Conservation (phyloP, 2,113 vertebrate species). For the Calcarius ornatus region DNA sequence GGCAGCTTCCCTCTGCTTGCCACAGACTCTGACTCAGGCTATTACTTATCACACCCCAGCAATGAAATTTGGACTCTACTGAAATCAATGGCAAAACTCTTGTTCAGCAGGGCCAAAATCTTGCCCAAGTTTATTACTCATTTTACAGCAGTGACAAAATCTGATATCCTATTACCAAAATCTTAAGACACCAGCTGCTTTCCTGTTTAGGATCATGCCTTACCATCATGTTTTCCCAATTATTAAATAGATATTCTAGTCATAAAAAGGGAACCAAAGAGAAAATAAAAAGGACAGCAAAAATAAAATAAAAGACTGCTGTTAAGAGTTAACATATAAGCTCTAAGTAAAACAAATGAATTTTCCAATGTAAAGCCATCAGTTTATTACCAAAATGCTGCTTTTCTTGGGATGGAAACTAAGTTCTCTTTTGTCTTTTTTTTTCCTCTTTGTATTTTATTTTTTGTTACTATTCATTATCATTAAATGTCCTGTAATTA, state of each 20-base stretch:
- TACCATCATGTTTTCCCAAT: not conserved
- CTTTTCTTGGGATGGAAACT: slow-evolving; percentile 16
- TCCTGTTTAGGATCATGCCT: not conserved
- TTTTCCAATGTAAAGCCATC: slow-evolving; percentile 20
- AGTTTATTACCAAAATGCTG: slow-evolving; percentile 21
- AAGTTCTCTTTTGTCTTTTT: slow-evolving; percentile 43
- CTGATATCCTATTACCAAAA: not conserved
- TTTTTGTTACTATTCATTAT: slow-evolving; percentile 60
- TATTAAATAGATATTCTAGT: slow-evolving; percentile 3
- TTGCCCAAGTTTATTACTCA: not conserved
- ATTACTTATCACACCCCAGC: not conserved
- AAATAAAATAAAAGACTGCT: not conserved
- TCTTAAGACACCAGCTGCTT: not conserved
- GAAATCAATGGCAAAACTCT: not conserved
- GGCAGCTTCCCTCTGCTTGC: not conserved
- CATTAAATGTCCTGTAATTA: slow-evolving; percentile 62
- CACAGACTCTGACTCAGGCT: not conserved
- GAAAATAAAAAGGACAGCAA: not conserved
- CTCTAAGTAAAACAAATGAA: not conserved
- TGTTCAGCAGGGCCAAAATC: not conserved
- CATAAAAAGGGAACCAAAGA: not conserved
- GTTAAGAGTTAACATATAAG: not conserved
- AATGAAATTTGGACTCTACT: not conserved
- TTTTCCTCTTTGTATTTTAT: not conserved
- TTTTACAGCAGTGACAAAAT: not conserved